Evolutionary conservation across 2,888 invertebrate species (phyloP).

Genomic region (Melanophora roralis): DNA sequence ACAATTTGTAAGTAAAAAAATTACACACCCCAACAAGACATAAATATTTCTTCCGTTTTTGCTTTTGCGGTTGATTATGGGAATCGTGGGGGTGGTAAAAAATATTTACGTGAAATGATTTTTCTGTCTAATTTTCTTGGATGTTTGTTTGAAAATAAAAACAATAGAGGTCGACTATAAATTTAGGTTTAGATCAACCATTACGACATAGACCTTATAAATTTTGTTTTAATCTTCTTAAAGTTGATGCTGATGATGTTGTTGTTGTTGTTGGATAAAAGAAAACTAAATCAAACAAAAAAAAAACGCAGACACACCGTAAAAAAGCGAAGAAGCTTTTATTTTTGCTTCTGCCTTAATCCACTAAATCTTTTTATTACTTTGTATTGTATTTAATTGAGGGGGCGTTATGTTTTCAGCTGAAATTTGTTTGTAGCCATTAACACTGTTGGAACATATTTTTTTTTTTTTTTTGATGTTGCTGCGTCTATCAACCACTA

Average conservation of each 20-base stretch:
- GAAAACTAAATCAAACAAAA: conserved; percentile 1
- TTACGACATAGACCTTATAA: conserved; percentile 32
- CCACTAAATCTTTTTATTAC: not conserved
- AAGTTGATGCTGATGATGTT: not conserved
- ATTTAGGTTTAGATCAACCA: conserved; percentile 21
- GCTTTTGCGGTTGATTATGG: not conserved
- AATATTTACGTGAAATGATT: not conserved
- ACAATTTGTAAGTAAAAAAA: not conserved
- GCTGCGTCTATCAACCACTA: not conserved
- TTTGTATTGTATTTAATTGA: conserved; percentile 32
- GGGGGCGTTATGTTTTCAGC: conserved; percentile 46
- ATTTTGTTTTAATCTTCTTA: conserved; percentile 19
- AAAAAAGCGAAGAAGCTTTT: not conserved
- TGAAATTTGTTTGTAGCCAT: conserved; percentile 49
- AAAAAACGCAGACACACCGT: not conserved
- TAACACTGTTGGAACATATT: too few relatives aligned
- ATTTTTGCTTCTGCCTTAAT: not conserved
- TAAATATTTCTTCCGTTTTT: not conserved
- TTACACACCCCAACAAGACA: not conserved
- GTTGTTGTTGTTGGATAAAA: conserved; percentile 2
- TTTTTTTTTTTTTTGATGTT: not conserved
- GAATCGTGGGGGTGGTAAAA: conserved; percentile 16
- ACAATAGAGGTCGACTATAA: conserved; percentile 11
- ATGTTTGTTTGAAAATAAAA: conserved; percentile 25
- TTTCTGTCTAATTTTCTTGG: too few relatives aligned